A percentile compares a stretch with the other conserved stretches of the same genome.
phyloP scores from a whole-genome alignment of 2,797 vertebrate species.

The Orientallactaga sibirica region DNA sequence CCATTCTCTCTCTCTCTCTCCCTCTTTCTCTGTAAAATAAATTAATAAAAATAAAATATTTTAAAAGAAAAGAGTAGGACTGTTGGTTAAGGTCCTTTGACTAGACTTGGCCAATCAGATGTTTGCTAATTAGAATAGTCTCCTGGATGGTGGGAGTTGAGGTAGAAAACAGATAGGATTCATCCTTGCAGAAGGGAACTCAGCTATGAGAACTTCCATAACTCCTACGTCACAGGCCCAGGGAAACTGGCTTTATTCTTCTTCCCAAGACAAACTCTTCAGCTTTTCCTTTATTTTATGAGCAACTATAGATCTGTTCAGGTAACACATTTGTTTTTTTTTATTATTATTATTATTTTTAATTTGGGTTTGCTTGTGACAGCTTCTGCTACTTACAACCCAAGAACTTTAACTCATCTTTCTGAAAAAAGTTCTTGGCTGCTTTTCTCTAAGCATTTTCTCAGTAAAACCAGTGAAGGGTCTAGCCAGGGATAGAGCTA shows the following conservation, averaged over 20 bases:
- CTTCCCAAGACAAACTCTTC: not conserved
- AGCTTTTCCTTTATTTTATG: not conserved
- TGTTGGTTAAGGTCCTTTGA: not conserved
- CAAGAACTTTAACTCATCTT: conserved; percentile 62
- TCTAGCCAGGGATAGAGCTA: not conserved
- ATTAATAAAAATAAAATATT: too few species aligned
- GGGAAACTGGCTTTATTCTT: not conserved
- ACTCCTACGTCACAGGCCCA: not conserved
- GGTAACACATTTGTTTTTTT: not conserved
- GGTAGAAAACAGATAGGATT: not conserved
- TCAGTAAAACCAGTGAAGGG: not conserved
- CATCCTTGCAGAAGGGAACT: not conserved
- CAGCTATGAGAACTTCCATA: accelerated
- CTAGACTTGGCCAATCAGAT: not conserved
- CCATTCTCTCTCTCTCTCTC: too few species aligned
- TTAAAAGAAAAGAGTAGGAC: not conserved
- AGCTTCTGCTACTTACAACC: conserved; percentile 11
- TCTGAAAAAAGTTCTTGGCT: not conserved
- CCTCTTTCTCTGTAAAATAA: too few species aligned
- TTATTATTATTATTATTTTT: too few species aligned
- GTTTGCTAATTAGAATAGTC: not conserved
- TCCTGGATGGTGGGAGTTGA: not conserved
- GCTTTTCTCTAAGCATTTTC: conserved; percentile 1
- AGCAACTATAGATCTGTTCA: conserved; percentile 12
- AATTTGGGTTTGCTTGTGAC: conserved; percentile 9